A percentile compares a stretch with the other conserved stretches of the same genome.
Conservation (phyloP, 1,140 invertebrate genomes). For the Hesperophylax magnus region DNA sequence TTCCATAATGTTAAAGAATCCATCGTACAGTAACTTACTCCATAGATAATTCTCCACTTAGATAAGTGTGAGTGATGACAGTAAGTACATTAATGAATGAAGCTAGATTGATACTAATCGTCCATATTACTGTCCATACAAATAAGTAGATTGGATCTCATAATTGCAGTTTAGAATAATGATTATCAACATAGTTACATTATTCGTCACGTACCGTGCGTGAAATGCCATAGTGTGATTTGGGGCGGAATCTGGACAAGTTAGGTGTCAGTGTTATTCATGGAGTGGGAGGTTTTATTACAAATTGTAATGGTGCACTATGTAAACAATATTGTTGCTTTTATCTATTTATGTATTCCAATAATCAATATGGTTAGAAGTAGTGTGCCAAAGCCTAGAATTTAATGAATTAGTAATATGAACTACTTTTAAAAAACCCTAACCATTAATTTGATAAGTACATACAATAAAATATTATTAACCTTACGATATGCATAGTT, state of each 20-base stretch:
- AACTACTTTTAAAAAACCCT: neutral
- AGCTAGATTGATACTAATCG: neutral
- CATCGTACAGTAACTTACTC: too few species aligned
- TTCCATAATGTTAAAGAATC: too few species aligned
- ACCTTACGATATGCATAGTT: too few species aligned
- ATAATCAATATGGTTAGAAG: neutral
- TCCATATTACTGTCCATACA: slow-evolving; percentile 14
- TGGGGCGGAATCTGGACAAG: too few species aligned
- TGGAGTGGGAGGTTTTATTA: neutral
- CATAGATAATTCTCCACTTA: too few species aligned
- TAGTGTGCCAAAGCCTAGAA: slow-evolving; percentile 13
- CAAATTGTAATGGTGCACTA: neutral
- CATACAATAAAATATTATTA: too few species aligned
- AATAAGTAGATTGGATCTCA: slow-evolving; percentile 1
- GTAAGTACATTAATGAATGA: too few species aligned
- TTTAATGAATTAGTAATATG: neutral
- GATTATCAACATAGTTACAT: neutral
- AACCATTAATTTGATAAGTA: too few species aligned
- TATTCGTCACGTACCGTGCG: neutral
- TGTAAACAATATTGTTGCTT: slow-evolving; percentile 2
- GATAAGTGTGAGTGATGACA: too few species aligned
- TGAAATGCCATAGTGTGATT: neutral
- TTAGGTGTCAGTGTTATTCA: too few species aligned
- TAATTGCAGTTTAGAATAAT: slow-evolving; percentile 1
- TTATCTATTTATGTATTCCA: slow-evolving; percentile 4